phyloP scores from a whole-genome alignment of 2,113 vertebrate genomes.

The Pseudonaja textilis region DNA sequence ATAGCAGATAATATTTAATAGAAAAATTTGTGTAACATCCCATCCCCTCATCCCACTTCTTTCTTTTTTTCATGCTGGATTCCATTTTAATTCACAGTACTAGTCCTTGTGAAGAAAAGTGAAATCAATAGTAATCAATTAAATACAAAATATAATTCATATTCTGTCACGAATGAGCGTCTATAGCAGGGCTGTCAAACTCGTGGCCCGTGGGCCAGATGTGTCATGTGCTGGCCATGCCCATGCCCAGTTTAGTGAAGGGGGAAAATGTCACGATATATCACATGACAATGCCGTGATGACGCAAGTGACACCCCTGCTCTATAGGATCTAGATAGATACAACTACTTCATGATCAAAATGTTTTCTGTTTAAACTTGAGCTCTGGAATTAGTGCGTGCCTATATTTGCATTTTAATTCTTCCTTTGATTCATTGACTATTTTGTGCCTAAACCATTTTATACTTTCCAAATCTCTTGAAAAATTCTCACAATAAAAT shows the following conservation, averaged over 20 bases:
- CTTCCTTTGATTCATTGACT: background rate
- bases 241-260: no score
- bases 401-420: background rate
- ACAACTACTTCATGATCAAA: background rate
- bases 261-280: no score
- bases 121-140: background rate
- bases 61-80: background rate
- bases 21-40: constrained; percentile 1
- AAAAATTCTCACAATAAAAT: background rate
- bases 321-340: no score
- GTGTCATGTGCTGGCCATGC: no score
- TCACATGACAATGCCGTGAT: no score
- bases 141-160: background rate
- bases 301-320: no score
- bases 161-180: background rate
- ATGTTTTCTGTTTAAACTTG: background rate
- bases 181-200: no score
- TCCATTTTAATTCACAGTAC: background rate
- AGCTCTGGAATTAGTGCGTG: background rate
- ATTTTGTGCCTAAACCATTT: background rate
- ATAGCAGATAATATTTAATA: background rate
- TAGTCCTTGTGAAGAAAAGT: background rate
- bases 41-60: background rate
- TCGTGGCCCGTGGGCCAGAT: no score
- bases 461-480: no score